phyloP scores from a whole-genome alignment of 1,140 invertebrate species.

The Ditylenchus dipsaci region DNA sequence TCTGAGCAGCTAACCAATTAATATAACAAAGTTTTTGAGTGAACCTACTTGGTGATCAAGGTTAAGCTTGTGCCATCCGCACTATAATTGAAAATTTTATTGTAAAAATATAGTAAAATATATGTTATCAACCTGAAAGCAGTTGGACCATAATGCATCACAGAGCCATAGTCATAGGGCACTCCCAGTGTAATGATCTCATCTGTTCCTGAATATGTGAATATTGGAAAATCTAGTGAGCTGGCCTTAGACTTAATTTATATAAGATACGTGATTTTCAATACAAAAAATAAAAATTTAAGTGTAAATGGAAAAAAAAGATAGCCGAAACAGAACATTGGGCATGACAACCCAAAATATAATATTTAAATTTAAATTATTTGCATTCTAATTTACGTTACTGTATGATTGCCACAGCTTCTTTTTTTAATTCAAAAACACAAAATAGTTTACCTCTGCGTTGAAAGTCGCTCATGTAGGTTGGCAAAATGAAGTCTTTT shows the following conservation, averaged over 20 bases:
- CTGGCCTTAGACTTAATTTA: no score
- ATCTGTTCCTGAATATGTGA: constrained; percentile 33
- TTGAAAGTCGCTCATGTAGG: constrained; percentile 52
- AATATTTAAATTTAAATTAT: no score
- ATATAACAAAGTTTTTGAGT: neutral
- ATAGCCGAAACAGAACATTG: no score
- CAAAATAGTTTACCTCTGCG: constrained; percentile 32
- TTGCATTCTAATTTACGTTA: neutral
- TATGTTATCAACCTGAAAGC: constrained; percentile 7
- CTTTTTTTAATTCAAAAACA: no score
- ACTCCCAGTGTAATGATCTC: constrained; percentile 57
- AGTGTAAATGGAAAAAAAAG: no score
- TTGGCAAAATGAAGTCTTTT: constrained; percentile 58
- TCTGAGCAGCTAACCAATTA: constrained; percentile 13
- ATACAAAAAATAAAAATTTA: no score
- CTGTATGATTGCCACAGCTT: no score
- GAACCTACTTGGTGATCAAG: constrained; percentile 38
- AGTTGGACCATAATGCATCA: constrained; percentile 62
- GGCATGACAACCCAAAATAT: no score
- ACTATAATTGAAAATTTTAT: constrained; percentile 22
- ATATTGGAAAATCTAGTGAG: neutral
- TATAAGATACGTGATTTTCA: neutral
- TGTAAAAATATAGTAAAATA: no score
- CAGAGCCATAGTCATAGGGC: constrained; percentile 60
- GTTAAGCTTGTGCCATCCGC: constrained; percentile 47